Evolutionary conservation across 2,888 invertebrate species (phyloP), one percentile per base, ranked within the genome.

Genomic region (Arge pagana): DNA sequence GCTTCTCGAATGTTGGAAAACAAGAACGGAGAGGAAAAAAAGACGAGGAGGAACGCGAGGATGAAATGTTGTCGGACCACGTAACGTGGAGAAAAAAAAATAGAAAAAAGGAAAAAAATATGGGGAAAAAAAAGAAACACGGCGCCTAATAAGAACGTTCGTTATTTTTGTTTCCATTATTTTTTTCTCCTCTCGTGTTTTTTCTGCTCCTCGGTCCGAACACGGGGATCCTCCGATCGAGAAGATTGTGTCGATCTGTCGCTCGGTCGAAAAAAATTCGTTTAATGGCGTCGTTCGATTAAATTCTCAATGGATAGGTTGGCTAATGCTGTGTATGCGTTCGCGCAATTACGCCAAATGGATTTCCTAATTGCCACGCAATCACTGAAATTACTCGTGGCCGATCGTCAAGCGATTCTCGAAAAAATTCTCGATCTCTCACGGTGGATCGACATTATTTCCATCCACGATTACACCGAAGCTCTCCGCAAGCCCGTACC

Each of bases 341-440:
- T 31, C 43, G 43, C 68, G 72, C 73, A 74, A 74, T 74, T 74
- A 74, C 71, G 62, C 68, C 71, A 67, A 74, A 74, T 74, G 74
- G 73, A 73, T 72, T 73, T 74, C 70, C 72, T 74, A 74, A 74
- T 74, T 74, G 70, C 70, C 58, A 23, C 11, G 33, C 45, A 45
- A 45, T 45, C 45, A 45, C 45, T 40, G 33, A 13, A 15, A 73
- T 72, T 71, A 67, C 69, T 65, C 70, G 65, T 63, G 70, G 66
- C 67, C 70, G 66, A 67, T 63, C 65, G 61, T 63, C 63, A 59
- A 45, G n/a, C n/a, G n/a, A n/a, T n/a, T n/a, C n/a, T n/a, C n/a
- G n/a, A n/a, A n/a, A n/a, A n/a, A n/a, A n/a, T n/a, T n/a, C 53
- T 53, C 50, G 15, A 33, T 33, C 7, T 3, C 4, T 2, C 8